phyloP scores from a whole-genome alignment of 2,888 invertebrate genomes.

The Nemurella pictetii region DNA sequence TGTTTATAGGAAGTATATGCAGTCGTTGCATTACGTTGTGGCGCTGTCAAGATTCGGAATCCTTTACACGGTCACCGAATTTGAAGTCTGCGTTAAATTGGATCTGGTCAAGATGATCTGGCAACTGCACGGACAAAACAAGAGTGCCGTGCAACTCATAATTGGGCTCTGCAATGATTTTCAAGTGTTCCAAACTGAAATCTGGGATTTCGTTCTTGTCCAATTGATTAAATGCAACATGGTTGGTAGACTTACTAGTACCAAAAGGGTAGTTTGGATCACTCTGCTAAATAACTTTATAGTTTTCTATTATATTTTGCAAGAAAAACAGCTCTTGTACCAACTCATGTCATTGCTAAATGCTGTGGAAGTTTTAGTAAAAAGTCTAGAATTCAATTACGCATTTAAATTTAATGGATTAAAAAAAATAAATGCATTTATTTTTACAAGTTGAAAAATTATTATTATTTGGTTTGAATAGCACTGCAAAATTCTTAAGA shows the following conservation, averaged over 20 bases:
- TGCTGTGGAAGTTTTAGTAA: no score
- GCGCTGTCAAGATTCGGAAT: background rate
- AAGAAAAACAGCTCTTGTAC: no score
- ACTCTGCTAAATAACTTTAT: no score
- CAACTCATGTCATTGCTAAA: no score
- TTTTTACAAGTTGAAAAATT: no score
- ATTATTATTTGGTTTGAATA: no score
- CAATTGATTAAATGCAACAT: background rate
- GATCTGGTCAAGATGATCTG: slow-evolving; percentile 20
- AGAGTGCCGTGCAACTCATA: background rate
- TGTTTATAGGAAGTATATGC: slow-evolving; percentile 6
- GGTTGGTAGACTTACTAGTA: background rate
- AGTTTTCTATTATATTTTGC: no score
- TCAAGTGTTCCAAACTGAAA: background rate
- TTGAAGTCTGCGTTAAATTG: slow-evolving; percentile 6
- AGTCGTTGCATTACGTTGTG: slow-evolving; percentile 16
- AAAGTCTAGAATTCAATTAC: no score
- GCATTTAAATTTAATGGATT: no score
- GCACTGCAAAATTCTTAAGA: no score
- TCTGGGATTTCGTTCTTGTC: background rate
- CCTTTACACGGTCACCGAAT: background rate
- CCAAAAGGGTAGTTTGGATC: no score
- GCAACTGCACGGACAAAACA: background rate
- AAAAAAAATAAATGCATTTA: no score
- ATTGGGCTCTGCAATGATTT: slow-evolving; percentile 7